Evolutionary conservation across 2,888 invertebrate genomes (phyloP).

Genomic region (Teleiodes luculella): DNA sequence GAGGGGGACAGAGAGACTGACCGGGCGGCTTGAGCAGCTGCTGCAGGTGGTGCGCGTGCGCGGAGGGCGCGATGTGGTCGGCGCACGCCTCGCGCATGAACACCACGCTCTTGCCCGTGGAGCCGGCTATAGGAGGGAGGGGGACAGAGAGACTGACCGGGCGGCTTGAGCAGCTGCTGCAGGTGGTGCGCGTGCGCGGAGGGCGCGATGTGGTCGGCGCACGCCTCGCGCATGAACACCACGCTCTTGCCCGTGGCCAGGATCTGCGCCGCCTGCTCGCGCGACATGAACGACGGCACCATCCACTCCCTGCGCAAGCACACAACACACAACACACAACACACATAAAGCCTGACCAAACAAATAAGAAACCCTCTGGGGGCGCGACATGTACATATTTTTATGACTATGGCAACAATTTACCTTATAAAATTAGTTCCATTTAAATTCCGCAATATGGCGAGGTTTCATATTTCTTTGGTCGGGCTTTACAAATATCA

Average conservation of each 20-base stretch:
- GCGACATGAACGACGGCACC: constrained; percentile 94
- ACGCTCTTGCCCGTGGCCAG: constrained; percentile 97
- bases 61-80: constrained; percentile 83
- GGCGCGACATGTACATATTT: too few relatives aligned
- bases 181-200: constrained; percentile 79
- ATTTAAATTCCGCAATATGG: too few relatives aligned
- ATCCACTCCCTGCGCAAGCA: constrained; percentile 85
- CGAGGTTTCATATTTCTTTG: too few relatives aligned
- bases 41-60: constrained; percentile 81
- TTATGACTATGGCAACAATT: too few relatives aligned
- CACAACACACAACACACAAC: too few relatives aligned
- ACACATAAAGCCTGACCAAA: too few relatives aligned
- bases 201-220: constrained; percentile 87
- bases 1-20: too few relatives aligned
- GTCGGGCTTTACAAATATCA: too few relatives aligned
- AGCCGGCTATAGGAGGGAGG: too few relatives aligned
- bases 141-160: too few relatives aligned
- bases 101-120: constrained; percentile 82
- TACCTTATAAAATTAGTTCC: too few relatives aligned
- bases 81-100: constrained; percentile 88
- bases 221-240: constrained; percentile 95
- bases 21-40: constrained; percentile 66
- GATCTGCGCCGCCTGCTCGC: constrained; percentile 92
- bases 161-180: constrained; percentile 77
- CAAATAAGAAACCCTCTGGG: too few relatives aligned